A percentile compares a stretch with the other conserved stretches of the same genome.
Conservation (phyloP, 2,888 invertebrate genomes). For the Caenorhabditis sp. region DNA sequence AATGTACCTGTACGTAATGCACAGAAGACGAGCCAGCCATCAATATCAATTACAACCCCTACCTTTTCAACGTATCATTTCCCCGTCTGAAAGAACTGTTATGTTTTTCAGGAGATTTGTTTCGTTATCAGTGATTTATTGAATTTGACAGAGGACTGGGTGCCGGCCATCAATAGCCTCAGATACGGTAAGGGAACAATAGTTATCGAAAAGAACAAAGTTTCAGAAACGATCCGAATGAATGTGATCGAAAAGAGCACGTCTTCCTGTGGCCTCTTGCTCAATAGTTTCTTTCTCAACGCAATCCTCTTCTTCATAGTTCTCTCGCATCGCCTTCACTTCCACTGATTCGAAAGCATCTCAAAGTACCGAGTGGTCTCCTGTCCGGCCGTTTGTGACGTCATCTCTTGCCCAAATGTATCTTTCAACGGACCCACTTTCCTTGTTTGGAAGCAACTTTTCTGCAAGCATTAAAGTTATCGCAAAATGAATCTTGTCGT, state of each 20-base stretch:
- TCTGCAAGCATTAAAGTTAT: too few species aligned
- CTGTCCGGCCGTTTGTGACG: conserved; percentile 12
- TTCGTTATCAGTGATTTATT: too few species aligned
- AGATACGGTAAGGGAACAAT: neutral
- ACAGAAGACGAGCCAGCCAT: too few species aligned
- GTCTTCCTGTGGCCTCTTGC: neutral
- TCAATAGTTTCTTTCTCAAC: neutral
- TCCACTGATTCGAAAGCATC: conserved; percentile 43
- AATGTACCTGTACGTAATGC: too few species aligned
- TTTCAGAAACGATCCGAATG: neutral
- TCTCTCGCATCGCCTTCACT: neutral
- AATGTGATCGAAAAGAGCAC: neutral
- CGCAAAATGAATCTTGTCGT: too few species aligned
- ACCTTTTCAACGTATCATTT: too few species aligned
- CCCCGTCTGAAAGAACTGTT: too few species aligned
- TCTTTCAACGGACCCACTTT: conserved; percentile 18
- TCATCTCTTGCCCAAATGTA: conserved; percentile 39
- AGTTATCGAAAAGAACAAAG: neutral
- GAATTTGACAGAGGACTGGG: too few species aligned
- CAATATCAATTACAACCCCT: too few species aligned
- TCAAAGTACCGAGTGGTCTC: conserved; percentile 42
- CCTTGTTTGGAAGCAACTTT: conserved; percentile 16
- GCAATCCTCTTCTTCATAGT: neutral
- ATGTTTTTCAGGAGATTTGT: too few species aligned
- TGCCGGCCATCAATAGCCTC: too few species aligned